Evolutionary conservation across 23 tunicate species (phyloP), one percentile per base, ranked within the genome.

Genomic region (Ascidia mentula): DNA sequence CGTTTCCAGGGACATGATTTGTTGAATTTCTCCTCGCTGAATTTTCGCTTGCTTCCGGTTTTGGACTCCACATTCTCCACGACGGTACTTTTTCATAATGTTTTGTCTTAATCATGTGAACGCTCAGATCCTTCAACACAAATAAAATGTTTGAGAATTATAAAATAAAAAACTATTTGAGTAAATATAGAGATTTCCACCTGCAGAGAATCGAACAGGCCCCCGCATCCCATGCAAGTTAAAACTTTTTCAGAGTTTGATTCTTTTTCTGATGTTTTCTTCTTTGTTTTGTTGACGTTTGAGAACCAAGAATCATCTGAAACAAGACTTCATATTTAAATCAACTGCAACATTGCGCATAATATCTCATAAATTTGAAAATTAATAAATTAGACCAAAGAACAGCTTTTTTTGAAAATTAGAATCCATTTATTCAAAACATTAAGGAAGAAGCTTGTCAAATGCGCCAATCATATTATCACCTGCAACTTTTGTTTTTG

Each of bases 81-180:
- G 98, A 84, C 7, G 98, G 98, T 3, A 93, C 98, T 84, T 93
- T 86, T 46, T 93, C 93, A 69, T 93, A 93, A 69, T 93, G 98
- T 80, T 88, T 88, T 18, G 98, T 93, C 59, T 93, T 93, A 20
- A 93, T 93, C 98, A 93, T 93, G 79, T 93, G 98, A 31, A 93
- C 98, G 76, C 88, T 88, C 9, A 93, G 60, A 45, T 93, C 98
- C 98, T 93, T 77, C 31, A 15, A 53, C 24, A 9, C 13, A 53
- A 53, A 53, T 53, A 1, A 53, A 53, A 53, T 20, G 7, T 53
- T 53, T 5, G 24, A 42, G 12, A 15, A 42, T 12, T 9, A 42
- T 42, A 42, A 42, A 42, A 9, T 15, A 15, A 42, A 9, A 42
- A 42, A 12, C 12, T 42, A 42, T 42, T 42, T 42, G 53, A 15